A percentile compares a stretch with the other conserved stretches of the same genome.
Evolutionary conservation across 2,888 invertebrate genomes (phyloP).

Genomic region (Pinctada fucata): DNA sequence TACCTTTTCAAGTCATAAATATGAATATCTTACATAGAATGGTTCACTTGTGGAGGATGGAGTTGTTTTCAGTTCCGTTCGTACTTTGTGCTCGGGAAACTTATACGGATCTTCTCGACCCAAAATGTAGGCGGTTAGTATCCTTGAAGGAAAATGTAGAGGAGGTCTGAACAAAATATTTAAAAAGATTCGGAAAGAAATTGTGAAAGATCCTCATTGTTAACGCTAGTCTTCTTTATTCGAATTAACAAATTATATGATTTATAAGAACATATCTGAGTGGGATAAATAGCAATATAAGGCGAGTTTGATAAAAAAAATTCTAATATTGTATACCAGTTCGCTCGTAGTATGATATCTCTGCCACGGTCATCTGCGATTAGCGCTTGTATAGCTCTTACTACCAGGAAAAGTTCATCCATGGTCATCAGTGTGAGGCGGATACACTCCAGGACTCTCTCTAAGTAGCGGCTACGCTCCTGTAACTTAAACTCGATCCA

Average conservation of each 20-base stretch:
- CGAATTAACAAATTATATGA: too few relatives aligned
- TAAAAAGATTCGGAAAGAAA: too few relatives aligned
- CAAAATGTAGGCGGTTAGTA: background rate
- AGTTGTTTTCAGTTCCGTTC: background rate
- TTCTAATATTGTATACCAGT: slow-evolving; percentile 8
- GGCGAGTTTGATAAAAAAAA: too few relatives aligned
- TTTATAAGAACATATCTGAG: too few relatives aligned
- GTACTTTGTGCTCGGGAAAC: background rate
- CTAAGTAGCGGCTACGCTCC: background rate
- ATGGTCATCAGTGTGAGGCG: slow-evolving; percentile 19
- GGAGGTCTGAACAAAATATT: too few relatives aligned
- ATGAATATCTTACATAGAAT: background rate
- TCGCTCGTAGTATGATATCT: slow-evolving; percentile 10
- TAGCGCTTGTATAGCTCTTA: background rate
- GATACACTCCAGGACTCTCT: slow-evolving; percentile 12
- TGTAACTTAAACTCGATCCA: background rate
- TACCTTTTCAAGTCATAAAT: too few relatives aligned
- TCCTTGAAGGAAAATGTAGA: background rate
- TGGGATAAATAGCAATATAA: too few relatives aligned
- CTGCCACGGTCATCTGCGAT: background rate
- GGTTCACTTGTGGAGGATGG: background rate
- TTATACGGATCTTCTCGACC: background rate
- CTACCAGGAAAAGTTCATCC: slow-evolving; percentile 2
- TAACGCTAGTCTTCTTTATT: too few relatives aligned
- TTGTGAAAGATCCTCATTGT: too few relatives aligned